phyloP scores from a whole-genome alignment of 2,888 invertebrate species.

The Latrodectus elegans region DNA sequence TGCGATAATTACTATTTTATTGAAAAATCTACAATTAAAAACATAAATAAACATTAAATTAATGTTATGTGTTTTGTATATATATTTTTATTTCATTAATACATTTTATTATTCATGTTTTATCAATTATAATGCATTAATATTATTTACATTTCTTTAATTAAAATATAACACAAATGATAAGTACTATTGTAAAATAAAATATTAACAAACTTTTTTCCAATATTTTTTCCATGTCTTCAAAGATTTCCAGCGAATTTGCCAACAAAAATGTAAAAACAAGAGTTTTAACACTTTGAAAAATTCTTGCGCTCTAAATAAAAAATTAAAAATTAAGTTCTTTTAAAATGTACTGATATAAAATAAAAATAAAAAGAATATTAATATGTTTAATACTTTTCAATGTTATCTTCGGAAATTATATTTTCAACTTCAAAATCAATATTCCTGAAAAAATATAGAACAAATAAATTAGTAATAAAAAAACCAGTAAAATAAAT shows the following conservation, averaged over 20 bases:
- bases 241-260: conserved; percentile 22
- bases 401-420: background rate
- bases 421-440: background rate
- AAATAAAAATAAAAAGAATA: too few species aligned
- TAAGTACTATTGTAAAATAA: too few species aligned
- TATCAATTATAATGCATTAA: too few species aligned
- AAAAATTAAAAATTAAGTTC: background rate
- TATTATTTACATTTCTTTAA: too few species aligned
- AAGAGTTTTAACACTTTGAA: conserved; percentile 5
- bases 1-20: too few species aligned
- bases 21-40: too few species aligned
- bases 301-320: conserved; percentile 22
- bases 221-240: conserved; percentile 25
- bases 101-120: too few species aligned
- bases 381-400: background rate
- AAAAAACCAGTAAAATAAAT: background rate
- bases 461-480: background rate
- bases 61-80: too few species aligned
- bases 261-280: conserved; percentile 49
- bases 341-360: background rate
- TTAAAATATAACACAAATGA: too few species aligned
- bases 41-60: too few species aligned
- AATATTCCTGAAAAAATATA: background rate
- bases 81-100: too few species aligned
- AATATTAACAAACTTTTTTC: conserved; percentile 9